Conservation (phyloP, 1,140 invertebrate genomes). For the Araneus ventricosus region DNA sequence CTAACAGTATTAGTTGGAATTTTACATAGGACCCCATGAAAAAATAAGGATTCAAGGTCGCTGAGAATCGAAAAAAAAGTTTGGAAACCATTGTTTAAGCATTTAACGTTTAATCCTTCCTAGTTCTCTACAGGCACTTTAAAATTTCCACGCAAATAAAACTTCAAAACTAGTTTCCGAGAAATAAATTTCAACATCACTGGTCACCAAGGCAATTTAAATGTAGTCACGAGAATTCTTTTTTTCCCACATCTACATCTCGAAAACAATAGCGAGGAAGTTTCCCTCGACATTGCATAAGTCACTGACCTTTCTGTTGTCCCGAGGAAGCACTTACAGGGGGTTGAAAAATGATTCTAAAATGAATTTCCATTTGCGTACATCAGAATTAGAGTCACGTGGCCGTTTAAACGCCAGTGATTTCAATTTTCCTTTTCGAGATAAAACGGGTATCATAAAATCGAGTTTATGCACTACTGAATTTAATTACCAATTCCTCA, state of each 20-base stretch:
- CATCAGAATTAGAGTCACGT: neutral
- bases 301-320: neutral
- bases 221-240: neutral
- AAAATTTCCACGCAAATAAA: too few species aligned
- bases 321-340: neutral
- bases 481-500: too few species aligned
- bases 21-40: too few species aligned
- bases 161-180: too few species aligned
- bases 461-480: too few species aligned
- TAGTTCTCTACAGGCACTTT: too few species aligned
- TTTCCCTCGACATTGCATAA: neutral
- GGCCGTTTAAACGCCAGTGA: neutral
- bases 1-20: too few species aligned
- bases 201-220: neutral
- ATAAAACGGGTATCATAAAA: neutral
- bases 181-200: neutral
- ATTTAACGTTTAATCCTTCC: too few species aligned
- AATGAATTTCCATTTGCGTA: neutral
- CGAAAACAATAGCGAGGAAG: conserved; percentile 2
- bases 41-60: too few species aligned
- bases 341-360: neutral
- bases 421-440: neutral
- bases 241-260: neutral
- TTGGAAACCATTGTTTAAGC: too few species aligned
- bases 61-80: too few species aligned